Evolutionary conservation across 1,140 invertebrate species (phyloP).

Genomic region (Saccostrea glomerata): DNA sequence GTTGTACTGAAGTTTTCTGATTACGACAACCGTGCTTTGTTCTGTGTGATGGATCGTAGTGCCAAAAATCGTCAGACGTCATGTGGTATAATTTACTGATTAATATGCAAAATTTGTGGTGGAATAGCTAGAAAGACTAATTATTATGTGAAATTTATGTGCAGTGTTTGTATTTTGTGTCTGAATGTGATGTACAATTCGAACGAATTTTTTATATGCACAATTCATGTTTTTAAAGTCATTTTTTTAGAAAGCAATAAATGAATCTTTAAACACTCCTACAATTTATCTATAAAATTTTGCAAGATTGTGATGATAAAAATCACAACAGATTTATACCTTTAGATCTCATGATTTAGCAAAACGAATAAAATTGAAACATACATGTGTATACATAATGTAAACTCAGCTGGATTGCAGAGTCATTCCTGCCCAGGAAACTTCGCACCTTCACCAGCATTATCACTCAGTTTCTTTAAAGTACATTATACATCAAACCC

Average conservation of each 20-base stretch:
- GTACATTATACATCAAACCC: no score
- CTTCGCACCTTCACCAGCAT: no score
- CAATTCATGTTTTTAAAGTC: not conserved
- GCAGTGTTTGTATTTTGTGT: not conserved
- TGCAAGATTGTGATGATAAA: not conserved
- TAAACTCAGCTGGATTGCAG: no score
- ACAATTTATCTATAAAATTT: not conserved
- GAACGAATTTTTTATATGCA: not conserved
- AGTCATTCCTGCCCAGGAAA: no score
- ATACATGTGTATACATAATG: no score
- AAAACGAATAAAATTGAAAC: no score
- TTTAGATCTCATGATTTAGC: not conserved
- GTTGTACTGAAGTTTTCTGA: slow-evolving; percentile 29
- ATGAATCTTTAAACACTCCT: not conserved
- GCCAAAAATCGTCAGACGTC: not conserved
- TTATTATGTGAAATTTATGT: not conserved
- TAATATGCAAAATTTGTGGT: not conserved
- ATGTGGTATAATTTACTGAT: not conserved
- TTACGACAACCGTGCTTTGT: slow-evolving; percentile 14
- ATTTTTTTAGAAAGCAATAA: not conserved
- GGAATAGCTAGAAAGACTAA: not conserved
- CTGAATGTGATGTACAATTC: not conserved
- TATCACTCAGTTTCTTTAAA: no score
- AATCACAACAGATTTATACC: not conserved
- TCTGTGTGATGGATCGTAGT: slow-evolving; percentile 14